Evolutionary conservation across 2,797 vertebrate genomes (phyloP).

Genomic region (Podarcis siculus): DNA sequence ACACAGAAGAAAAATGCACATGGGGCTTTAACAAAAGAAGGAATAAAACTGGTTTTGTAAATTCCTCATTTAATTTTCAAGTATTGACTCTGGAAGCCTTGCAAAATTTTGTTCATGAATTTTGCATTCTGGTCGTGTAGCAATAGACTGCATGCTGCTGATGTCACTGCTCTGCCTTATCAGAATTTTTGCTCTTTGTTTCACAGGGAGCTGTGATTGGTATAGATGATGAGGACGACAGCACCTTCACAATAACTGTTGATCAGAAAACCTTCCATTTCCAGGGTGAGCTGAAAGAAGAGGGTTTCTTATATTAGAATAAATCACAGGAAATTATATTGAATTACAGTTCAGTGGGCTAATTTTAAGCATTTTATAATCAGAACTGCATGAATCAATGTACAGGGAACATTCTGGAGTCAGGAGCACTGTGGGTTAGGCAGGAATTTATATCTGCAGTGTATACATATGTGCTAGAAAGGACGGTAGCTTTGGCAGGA

Average conservation of each 20-base stretch:
- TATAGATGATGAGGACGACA: slow-evolving; percentile 99
- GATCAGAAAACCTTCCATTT: slow-evolving; percentile 99
- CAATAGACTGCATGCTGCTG: slow-evolving; percentile 82
- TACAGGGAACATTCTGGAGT: slow-evolving; percentile 77
- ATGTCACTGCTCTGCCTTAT: slow-evolving; percentile 87
- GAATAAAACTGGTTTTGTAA: slow-evolving; percentile 23
- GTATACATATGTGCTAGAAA: slow-evolving; percentile 76
- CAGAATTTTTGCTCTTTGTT: slow-evolving; percentile 85
- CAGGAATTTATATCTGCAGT: slow-evolving; percentile 79
- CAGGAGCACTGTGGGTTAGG: slow-evolving; percentile 78
- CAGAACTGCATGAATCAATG: slow-evolving; percentile 72
- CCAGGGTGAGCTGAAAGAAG: slow-evolving; percentile 91
- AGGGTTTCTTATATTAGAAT: slow-evolving; percentile 72
- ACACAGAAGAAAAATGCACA: neutral
- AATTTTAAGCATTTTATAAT: slow-evolving; percentile 74
- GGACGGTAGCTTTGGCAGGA: slow-evolving; percentile 73
- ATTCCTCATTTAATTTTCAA: slow-evolving; percentile 26
- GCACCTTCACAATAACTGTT: slow-evolving; percentile 99
- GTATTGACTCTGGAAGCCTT: slow-evolving; percentile 42
- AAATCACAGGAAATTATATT: slow-evolving; percentile 49
- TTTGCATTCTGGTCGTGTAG: slow-evolving; percentile 78
- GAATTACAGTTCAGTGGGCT: slow-evolving; percentile 66
- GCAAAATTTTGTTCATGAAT: slow-evolving; percentile 61
- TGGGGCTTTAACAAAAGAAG: neutral
- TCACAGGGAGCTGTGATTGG: slow-evolving; percentile 99